Base-by-base conservation (phyloP, 2,797 vertebrate species). In the Lepus townsendii region DNA sequence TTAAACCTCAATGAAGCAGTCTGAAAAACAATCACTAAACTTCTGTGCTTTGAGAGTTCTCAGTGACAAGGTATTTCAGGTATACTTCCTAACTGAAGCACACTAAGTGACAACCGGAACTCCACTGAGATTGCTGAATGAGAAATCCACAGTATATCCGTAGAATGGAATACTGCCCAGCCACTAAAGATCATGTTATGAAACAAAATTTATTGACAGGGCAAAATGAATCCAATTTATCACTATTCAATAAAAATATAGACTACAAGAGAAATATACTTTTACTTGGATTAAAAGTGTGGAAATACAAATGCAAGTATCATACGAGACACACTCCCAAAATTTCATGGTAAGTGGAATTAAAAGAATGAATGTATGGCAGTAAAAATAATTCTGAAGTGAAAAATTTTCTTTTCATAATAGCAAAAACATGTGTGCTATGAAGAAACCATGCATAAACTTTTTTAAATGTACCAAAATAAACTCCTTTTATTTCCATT, bases 201-300 rank as follows among this genome's bases (percentile, higher is more conserved):
- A 42, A 87, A 82, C 47, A 80, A 95, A 26, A 83, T 32, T 2
- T 12, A 91, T 2, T 24, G 13, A n/a, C 30, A 11, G 4, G 63
- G 20, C 26, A 35, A 52, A 91, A 88, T 16, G 63, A n/a, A 85
- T 76, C 19, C 22, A 30, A 95, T 27, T 79, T 65, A 76, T 32
- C 62, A 71, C 14, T 65, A 62, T 69, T 72, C 91, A 77, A 72
- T 71, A 38, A 79, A 83, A 79, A 95, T 16, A 35, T 24, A 50
- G 38, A 54, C 30, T 92, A 19, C 24, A 71, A 30, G 35, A 75
- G 22, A 68, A 32, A 30, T 11, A 60, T 27, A 63, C 71, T 72
- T 54, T 66, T 24, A 42, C 26, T 32, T 52, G 47, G 27, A 9
- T 85, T 76, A 50, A 79, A 47, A 75, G 35, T 42, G 7, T 77